Conservation (phyloP, 2,113 vertebrate species). For the Spheniscus mendiculus region DNA sequence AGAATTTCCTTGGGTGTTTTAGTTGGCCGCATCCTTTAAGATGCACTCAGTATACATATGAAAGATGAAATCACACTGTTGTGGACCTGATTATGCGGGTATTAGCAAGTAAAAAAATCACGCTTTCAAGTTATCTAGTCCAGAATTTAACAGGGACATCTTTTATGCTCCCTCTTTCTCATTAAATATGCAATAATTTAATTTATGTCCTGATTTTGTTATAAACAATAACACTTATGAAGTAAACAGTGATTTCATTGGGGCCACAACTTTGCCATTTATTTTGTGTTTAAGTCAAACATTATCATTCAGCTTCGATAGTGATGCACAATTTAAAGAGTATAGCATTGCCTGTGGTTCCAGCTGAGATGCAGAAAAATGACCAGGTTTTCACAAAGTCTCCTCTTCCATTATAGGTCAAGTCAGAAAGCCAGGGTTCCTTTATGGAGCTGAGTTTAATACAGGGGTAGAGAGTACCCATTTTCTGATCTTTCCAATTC, state of each 20-base stretch:
- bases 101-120: not conserved
- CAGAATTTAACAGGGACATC: not conserved
- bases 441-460: not conserved
- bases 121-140: not conserved
- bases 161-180: not conserved
- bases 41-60: not conserved
- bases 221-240: not conserved
- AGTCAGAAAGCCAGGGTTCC: not conserved
- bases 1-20: not conserved
- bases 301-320: not conserved
- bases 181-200: not conserved
- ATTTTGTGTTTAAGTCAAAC: not conserved
- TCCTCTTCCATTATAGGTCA: not conserved
- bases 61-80: not conserved
- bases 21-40: not conserved
- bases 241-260: not conserved
- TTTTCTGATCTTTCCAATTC: conserved; percentile 2
- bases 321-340: not conserved
- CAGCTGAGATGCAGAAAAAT: not conserved
- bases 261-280: not conserved
- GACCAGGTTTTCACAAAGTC: not conserved
- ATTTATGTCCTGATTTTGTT: not conserved
- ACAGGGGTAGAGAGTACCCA: not conserved
- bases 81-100: not conserved
- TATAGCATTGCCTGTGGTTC: not conserved